A percentile compares a stretch with the other conserved stretches of the same genome.
phyloP scores from a whole-genome alignment of 2,797 vertebrate species.

The Hippoglossus hippoglossus region DNA sequence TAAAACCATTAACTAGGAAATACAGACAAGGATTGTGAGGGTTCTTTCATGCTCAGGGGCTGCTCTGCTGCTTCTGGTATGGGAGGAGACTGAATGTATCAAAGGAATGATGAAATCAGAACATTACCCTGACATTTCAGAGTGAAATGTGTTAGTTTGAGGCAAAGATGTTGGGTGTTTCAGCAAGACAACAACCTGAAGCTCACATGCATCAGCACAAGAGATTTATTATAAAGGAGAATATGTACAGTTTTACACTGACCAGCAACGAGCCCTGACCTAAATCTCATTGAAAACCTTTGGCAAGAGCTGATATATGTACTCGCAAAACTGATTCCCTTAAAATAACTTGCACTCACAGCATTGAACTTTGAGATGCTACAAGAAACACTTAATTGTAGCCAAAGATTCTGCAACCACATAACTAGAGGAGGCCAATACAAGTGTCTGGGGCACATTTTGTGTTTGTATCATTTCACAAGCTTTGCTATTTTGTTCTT shows the following conservation, averaged over 20 bases:
- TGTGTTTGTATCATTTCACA: neutral
- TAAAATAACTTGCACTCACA: neutral
- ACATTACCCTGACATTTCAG: neutral
- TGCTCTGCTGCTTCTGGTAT: neutral
- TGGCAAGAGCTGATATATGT: neutral
- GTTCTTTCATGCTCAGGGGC: neutral
- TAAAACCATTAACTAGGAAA: neutral
- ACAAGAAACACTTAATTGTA: neutral
- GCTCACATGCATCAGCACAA: neutral
- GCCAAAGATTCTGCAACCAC: neutral
- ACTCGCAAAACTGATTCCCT: neutral
- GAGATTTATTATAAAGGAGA: neutral
- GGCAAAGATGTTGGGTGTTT: neutral
- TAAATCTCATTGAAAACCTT: neutral
- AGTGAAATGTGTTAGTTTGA: neutral
- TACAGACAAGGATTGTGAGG: neutral
- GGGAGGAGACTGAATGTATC: neutral
- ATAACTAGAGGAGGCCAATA: neutral
- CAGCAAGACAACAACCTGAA: neutral
- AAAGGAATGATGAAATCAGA: neutral
- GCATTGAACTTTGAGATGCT: neutral
- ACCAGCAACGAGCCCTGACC: neutral
- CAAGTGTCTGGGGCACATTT: neutral
- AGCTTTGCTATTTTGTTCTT: neutral
- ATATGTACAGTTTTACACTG: neutral